phyloP scores from a whole-genome alignment of 2,797 vertebrate species.

The Toxotes lorentzi region DNA sequence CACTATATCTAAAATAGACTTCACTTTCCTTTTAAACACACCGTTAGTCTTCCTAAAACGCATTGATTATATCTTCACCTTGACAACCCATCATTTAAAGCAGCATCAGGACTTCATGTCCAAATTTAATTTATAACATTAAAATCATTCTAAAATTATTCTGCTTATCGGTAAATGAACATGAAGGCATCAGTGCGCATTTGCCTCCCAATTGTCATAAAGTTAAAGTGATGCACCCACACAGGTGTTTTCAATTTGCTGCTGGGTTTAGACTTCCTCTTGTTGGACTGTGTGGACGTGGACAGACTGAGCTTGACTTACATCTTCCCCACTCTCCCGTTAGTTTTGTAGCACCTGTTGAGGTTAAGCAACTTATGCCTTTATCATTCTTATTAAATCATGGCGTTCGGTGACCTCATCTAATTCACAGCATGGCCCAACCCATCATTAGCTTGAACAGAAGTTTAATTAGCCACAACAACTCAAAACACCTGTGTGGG shows the following conservation, averaged over 20 bases:
- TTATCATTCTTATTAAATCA: conserved; percentile 7
- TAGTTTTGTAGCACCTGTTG: conserved; percentile 4
- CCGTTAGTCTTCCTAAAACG: neutral
- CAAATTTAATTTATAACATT: neutral
- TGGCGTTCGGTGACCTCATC: neutral
- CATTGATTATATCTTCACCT: neutral
- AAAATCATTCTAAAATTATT: neutral
- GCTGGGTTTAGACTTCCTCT: neutral
- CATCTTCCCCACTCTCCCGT: neutral
- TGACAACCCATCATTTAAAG: neutral
- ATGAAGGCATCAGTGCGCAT: neutral
- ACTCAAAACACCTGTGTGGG: conserved; percentile 30
- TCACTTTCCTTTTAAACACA: neutral
- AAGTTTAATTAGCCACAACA: conserved; percentile 1
- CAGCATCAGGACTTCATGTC: conserved; percentile 5
- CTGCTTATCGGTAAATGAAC: neutral
- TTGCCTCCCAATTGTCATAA: neutral
- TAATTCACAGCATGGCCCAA: neutral
- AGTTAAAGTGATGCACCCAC: neutral
- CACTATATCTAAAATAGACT: neutral
- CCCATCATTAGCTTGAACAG: conserved; percentile 15
- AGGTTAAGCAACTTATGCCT: neutral
- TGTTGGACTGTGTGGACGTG: neutral
- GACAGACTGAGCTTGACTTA: neutral
- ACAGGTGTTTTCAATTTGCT: neutral